phyloP scores from a whole-genome alignment of 37 sponge, comb jelly and placozoan genomes.

The Dysidea cf. avara region DNA sequence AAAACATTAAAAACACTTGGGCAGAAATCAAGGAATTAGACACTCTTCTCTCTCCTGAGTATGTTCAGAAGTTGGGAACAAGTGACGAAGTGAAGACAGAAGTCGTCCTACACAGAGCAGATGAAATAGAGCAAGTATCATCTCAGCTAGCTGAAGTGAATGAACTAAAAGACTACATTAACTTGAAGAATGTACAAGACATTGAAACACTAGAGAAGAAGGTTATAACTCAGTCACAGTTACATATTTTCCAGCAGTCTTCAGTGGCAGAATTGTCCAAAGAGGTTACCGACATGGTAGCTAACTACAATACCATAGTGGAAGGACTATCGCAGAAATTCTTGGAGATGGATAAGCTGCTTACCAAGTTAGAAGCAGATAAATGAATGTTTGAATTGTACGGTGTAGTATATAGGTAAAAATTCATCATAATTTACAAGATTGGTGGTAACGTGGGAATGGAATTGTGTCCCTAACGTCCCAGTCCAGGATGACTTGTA shows the following conservation, averaged over 20 bases:
- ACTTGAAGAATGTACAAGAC: constrained; percentile 48
- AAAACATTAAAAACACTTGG: constrained; percentile 9
- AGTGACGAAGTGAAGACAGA: constrained; percentile 36
- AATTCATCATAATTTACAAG: constrained; percentile 56
- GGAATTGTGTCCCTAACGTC: constrained; percentile 84
- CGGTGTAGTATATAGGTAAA: background rate
- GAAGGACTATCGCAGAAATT: constrained; percentile 51
- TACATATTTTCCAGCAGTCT: constrained; percentile 42
- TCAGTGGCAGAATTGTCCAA: constrained; percentile 14
- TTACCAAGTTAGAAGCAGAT: constrained; percentile 3
- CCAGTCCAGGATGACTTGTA: constrained; percentile 72
- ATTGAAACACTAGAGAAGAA: constrained; percentile 55
- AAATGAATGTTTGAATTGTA: background rate
- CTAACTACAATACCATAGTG: constrained; percentile 33
- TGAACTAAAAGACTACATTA: constrained; percentile 49
- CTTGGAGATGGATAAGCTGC: constrained; percentile 41
- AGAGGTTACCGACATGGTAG: constrained; percentile 18
- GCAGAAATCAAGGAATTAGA: constrained; percentile 35
- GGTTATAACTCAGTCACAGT: constrained; percentile 9
- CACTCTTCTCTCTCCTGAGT: constrained; percentile 19
- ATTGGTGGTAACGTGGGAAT: constrained; percentile 79
- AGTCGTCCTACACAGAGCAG: constrained; percentile 32
- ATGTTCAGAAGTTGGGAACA: constrained; percentile 5
- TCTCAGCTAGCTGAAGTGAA: constrained; percentile 32
- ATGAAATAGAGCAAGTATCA: background rate